phyloP scores from a whole-genome alignment of 2,888 invertebrate genomes.

The Ormyrus labotus region DNA sequence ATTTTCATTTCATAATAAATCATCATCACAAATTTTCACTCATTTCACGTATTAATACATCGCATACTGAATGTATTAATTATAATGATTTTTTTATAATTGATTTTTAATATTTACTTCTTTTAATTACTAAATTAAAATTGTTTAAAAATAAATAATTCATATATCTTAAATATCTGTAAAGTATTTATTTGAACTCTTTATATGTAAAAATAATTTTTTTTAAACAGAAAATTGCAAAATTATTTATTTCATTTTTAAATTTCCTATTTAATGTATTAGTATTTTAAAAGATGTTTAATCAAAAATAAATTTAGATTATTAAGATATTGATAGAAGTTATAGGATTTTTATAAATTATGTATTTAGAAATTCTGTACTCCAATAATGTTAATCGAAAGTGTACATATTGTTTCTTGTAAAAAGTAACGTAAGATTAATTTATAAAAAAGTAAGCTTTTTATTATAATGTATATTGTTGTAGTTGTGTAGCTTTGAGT shows the following conservation, averaged over 20 bases:
- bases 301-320: background rate
- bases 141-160: background rate
- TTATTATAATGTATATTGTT: background rate
- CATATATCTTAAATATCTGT: too few species aligned
- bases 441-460: background rate
- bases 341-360: too few species aligned
- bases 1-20: slow-evolving; percentile 38
- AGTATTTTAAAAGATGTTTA: background rate
- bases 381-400: too few species aligned
- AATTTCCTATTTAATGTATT: background rate
- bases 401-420: too few species aligned
- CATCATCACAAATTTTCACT: slow-evolving; percentile 40
- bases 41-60: slow-evolving; percentile 41
- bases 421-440: background rate
- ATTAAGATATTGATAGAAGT: too few species aligned
- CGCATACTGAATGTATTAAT: slow-evolving; percentile 33
- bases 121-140: background rate
- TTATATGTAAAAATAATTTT: background rate
- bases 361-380: too few species aligned
- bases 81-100: slow-evolving; percentile 10
- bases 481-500: too few species aligned
- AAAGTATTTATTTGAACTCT: too few species aligned
- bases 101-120: background rate
- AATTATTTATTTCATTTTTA: background rate
- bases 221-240: background rate